Percentiles rank a stretch among this genome's conserved stretches.
phyloP scores from a whole-genome alignment of 2,888 invertebrate genomes.

The Tenthredo distinguenda region DNA sequence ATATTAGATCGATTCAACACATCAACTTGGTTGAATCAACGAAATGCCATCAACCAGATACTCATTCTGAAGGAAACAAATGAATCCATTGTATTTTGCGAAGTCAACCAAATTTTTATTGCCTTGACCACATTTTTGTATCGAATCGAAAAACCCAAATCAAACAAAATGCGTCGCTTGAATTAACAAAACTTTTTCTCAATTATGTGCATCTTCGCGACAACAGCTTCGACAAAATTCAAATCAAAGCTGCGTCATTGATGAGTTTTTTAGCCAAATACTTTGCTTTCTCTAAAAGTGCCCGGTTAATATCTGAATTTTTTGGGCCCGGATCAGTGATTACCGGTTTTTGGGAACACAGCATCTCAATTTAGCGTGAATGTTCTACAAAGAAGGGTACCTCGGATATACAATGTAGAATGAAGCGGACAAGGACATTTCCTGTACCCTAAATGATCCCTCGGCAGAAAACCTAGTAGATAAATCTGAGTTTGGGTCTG shows the following conservation, averaged over 20 bases:
- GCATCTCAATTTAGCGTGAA: slow-evolving; percentile 33
- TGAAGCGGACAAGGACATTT: slow-evolving; percentile 26
- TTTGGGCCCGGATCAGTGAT: background rate
- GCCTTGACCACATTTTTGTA: no score
- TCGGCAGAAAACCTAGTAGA: background rate
- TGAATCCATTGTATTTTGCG: no score
- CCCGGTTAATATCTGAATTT: background rate
- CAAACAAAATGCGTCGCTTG: no score
- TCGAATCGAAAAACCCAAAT: no score
- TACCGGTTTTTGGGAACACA: slow-evolving; percentile 8
- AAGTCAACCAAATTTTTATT: no score
- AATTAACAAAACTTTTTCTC: no score
- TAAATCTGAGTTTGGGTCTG: slow-evolving; percentile 24
- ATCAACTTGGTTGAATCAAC: no score
- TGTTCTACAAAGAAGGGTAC: background rate
- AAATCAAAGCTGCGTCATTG: background rate
- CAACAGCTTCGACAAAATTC: no score
- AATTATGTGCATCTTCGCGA: no score
- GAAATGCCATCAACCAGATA: no score
- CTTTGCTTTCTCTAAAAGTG: background rate
- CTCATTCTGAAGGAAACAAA: no score
- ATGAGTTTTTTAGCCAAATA: background rate
- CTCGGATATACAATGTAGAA: background rate
- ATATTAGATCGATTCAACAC: no score
- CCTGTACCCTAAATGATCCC: slow-evolving; percentile 28